Evolutionary conservation across 2,113 vertebrate genomes (phyloP).

Genomic region (Syrrhaptes paradoxus): DNA sequence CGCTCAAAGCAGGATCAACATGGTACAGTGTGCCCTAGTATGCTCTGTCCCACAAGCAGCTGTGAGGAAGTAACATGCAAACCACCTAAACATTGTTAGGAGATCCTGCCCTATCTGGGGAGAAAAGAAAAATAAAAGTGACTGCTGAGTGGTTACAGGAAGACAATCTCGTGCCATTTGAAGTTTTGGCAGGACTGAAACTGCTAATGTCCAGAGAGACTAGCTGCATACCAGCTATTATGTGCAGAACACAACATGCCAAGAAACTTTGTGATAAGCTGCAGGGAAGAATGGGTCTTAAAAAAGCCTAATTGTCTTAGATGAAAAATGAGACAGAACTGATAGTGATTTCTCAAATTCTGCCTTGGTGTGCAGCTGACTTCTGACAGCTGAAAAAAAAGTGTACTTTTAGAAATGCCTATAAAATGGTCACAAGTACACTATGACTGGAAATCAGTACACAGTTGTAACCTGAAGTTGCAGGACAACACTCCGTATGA

Average conservation of each 20-base stretch:
- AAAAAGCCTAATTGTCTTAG: constrained; percentile 41
- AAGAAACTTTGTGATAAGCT: constrained; percentile 32
- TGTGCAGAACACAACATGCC: constrained; percentile 3
- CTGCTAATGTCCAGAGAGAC: neutral
- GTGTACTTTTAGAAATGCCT: neutral
- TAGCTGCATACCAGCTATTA: neutral
- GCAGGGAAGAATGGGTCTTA: constrained; percentile 41
- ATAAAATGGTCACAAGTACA: neutral
- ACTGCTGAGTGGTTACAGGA: neutral
- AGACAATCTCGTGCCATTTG: neutral
- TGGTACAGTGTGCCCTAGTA: neutral
- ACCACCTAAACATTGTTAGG: neutral
- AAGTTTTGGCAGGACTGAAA: constrained; percentile 2
- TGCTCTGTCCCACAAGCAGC: neutral
- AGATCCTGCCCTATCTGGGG: neutral
- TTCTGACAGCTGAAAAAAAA: constrained; percentile 13
- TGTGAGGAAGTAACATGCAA: constrained; percentile 48
- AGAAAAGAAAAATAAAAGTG: neutral
- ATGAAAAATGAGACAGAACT: constrained; percentile 39
- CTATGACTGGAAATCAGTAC: neutral
- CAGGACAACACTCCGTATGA: neutral
- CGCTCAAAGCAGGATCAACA: neutral
- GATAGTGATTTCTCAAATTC: constrained; percentile 31
- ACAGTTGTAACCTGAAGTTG: neutral
- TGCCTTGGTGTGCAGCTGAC: neutral